Base-by-base conservation (phyloP, 2,113 vertebrate genomes). In the Elephantulus edwardii region DNA sequence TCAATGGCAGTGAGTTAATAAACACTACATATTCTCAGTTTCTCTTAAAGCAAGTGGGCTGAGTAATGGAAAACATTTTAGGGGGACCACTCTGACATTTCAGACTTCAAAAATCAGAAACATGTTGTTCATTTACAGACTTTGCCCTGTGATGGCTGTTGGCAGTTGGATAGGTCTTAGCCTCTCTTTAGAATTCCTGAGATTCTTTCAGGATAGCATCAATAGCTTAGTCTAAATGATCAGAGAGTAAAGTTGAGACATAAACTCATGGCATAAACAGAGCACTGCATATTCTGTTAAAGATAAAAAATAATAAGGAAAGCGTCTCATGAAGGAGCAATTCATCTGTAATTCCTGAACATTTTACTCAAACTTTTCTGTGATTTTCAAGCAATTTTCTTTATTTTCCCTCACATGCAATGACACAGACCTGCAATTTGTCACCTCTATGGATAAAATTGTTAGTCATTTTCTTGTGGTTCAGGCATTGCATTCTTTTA, bases 331-430 rank as follows among this genome's bases (percentile, higher is more conserved):
- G 46, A 89, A 79, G 56, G 70, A 91, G 68, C 89, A 92, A 46
- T 92, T 84, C 81, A 92, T 66, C 74, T 38, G 46, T 77, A 95
- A 91, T 93, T 89, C 87, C 81, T 83, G 71, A 94, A 68, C 77
- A 74, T 89, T 91, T 94, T 64, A 30, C 12, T 78, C 17, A 9
- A 91, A 89, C 58, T 75, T 89, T 94, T 84, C 80, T 83, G 58
- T 91, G 66, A 93, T 94, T 94, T 90, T 88, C 58, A 86, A 89
- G 62, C 93, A 94, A 93, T 96, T 96, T 94, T 96, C 86, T 96
- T 90, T 86, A 81, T 94, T 96, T 96, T 71, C n/a, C 50, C 26
- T 95, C 44, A 71, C 46, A 74, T 48, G 84, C 94, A 95, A 94
- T 94, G 89, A 79, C 70, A 93, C 42, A 95, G 72, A 93, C 66